Evolutionary conservation across 2,888 invertebrate species (phyloP).

Genomic region (Latrodectus elegans): DNA sequence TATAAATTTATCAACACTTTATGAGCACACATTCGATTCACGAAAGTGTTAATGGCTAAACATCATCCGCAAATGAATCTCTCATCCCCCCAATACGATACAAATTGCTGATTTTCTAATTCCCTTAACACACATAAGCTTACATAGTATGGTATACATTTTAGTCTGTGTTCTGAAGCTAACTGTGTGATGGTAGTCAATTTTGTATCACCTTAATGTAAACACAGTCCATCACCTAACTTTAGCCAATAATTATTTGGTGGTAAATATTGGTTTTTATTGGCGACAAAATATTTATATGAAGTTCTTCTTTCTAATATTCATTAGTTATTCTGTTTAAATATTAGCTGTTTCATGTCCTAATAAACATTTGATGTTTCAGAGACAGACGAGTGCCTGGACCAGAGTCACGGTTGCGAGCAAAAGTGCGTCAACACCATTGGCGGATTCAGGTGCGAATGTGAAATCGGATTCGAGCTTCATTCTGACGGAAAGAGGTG

Average conservation of each 20-base stretch:
- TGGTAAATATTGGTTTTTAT: neutral
- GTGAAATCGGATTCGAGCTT: constrained; percentile 94
- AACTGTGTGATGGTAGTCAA: neutral
- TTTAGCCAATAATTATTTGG: neutral
- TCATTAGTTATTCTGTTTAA: neutral
- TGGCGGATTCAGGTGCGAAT: constrained; percentile 89
- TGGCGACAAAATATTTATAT: neutral
- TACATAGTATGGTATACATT: too few relatives aligned
- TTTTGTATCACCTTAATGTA: too few relatives aligned
- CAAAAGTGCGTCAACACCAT: constrained; percentile 97
- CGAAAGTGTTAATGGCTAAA: too few relatives aligned
- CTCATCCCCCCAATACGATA: too few relatives aligned
- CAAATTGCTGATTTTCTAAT: too few relatives aligned
- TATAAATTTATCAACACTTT: too few relatives aligned
- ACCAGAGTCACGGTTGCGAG: constrained; percentile 92
- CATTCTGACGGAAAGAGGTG: constrained; percentile 98
- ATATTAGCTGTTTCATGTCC: neutral
- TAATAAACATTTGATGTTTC: neutral
- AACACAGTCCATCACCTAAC: neutral
- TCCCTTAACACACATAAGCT: too few relatives aligned
- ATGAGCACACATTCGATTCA: too few relatives aligned
- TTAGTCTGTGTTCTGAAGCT: too few relatives aligned
- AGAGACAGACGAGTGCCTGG: constrained; percentile 95
- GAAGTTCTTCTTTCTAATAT: neutral
- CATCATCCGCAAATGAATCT: too few relatives aligned